Conservation (phyloP, 2,797 vertebrate genomes). For the Melanogrammus aeglefinus region DNA sequence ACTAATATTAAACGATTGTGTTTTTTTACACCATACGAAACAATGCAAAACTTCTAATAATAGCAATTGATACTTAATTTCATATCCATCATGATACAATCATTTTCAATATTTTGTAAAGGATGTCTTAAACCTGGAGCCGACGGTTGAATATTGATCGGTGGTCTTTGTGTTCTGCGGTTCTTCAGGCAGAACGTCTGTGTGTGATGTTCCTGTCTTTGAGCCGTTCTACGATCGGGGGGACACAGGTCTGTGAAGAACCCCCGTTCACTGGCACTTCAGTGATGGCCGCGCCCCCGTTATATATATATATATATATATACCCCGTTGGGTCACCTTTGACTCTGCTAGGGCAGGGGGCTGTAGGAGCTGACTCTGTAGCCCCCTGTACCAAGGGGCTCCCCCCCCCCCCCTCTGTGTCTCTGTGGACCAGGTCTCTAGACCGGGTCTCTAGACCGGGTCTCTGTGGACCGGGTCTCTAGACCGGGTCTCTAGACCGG, state of each 20-base stretch:
- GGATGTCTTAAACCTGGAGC: slow-evolving; percentile 38
- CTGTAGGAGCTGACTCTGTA: slow-evolving; percentile 21
- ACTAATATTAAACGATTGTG: not conserved
- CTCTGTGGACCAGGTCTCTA: not conserved
- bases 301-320: too few relatives aligned
- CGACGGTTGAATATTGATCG: slow-evolving; percentile 4
- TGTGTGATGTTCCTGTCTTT: not conserved
- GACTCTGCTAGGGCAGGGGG: slow-evolving; percentile 7
- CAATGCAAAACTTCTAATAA: slow-evolving; percentile 56
- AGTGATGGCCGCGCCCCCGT: slow-evolving; percentile 28
- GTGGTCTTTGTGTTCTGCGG: not conserved
- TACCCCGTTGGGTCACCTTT: too few relatives aligned
- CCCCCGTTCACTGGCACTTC: not conserved
- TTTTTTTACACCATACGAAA: slow-evolving; percentile 39
- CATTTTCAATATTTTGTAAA: slow-evolving; percentile 35
- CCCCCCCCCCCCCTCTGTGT: not conserved
- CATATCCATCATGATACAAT: slow-evolving; percentile 45
- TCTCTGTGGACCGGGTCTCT: not conserved
- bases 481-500: too few relatives aligned
- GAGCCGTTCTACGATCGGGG: not conserved
- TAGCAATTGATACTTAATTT: slow-evolving; percentile 58
- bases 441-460: not conserved
- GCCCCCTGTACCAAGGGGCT: not conserved
- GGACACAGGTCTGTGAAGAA: not conserved
- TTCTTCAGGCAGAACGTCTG: not conserved